These are phyloP conservation scores for Hydrocynus forskahlii DNA, from an alignment of 2,797 vertebrate genomes.

Conservation along the genomic window DNA sequence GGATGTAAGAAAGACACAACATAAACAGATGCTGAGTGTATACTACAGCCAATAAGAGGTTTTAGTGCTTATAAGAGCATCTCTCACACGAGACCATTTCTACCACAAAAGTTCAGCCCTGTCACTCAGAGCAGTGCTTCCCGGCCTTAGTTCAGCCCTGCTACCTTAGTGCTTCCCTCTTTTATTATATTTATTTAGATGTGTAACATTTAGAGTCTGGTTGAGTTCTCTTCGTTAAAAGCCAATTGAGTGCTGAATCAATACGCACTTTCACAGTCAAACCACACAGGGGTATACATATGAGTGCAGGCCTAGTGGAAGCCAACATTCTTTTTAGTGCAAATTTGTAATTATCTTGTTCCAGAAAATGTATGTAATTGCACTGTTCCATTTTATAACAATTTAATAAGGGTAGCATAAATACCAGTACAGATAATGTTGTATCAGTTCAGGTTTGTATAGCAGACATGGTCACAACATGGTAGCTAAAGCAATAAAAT, in stretches of 20 bases:
- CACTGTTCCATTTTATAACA: no score
- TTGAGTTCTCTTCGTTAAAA: no score
- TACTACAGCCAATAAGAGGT: constrained; percentile 30
- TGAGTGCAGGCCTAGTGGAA: background rate
- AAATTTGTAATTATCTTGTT: background rate
- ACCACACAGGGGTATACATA: background rate
- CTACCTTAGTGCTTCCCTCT: no score
- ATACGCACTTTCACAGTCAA: no score
- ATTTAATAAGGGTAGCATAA: no score
- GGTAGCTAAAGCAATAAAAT: no score
- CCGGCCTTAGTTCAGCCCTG: background rate
- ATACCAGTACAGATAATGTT: no score
- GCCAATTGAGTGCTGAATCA: no score
- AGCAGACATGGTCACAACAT: no score
- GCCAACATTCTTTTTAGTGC: background rate
- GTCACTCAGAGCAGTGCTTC: background rate
- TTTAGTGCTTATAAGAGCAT: constrained; percentile 15
- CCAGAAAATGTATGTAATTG: background rate
- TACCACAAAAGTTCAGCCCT: constrained; percentile 16
- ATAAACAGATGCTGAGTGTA: constrained; percentile 34
- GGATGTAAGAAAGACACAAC: constrained; percentile 35
- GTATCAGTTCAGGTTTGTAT: no score
- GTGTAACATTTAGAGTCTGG: no score
- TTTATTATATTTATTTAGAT: no score
- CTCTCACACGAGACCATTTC: background rate